Conservation (phyloP, 2,888 invertebrate species). For the Choristoneura rosaceana region DNA sequence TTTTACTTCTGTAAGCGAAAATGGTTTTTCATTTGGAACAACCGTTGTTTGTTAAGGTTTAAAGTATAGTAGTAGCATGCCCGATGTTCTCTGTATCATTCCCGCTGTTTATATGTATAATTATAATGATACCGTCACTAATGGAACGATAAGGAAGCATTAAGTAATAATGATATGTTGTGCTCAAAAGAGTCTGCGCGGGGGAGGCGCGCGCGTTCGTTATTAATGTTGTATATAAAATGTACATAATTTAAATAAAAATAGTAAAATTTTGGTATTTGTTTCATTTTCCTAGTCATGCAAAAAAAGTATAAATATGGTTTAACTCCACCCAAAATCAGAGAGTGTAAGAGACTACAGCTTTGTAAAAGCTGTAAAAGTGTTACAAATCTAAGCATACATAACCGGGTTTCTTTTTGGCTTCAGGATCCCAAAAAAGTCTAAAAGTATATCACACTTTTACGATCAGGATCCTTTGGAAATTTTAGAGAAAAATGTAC, state of each 20-base stretch:
- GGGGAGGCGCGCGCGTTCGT: constrained; percentile 65
- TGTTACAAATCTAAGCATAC: no score
- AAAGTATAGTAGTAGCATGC: constrained; percentile 66
- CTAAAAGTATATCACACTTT: neutral
- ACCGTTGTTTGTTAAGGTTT: constrained; percentile 30
- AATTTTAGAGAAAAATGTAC: neutral
- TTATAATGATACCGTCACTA: constrained; percentile 73
- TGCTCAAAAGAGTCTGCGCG: constrained; percentile 75
- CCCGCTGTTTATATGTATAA: constrained; percentile 74
- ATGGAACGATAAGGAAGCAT: constrained; percentile 57
- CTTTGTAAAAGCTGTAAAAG: no score
- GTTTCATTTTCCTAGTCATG: constrained; percentile 32
- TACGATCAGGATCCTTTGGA: neutral
- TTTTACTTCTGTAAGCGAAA: neutral
- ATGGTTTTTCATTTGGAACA: neutral
- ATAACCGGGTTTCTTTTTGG: neutral
- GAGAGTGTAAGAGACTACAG: no score
- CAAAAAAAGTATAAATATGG: neutral
- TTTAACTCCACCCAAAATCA: neutral
- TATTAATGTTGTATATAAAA: constrained; percentile 81
- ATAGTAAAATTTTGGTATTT: constrained; percentile 63
- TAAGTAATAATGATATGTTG: constrained; percentile 47
- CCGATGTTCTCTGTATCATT: constrained; percentile 71
- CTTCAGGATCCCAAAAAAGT: no score
- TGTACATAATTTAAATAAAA: constrained; percentile 82